Percentiles rank a stretch among this genome's conserved stretches.
Conservation (phyloP, 2,888 invertebrate genomes). For the Emmelina monodactyla region DNA sequence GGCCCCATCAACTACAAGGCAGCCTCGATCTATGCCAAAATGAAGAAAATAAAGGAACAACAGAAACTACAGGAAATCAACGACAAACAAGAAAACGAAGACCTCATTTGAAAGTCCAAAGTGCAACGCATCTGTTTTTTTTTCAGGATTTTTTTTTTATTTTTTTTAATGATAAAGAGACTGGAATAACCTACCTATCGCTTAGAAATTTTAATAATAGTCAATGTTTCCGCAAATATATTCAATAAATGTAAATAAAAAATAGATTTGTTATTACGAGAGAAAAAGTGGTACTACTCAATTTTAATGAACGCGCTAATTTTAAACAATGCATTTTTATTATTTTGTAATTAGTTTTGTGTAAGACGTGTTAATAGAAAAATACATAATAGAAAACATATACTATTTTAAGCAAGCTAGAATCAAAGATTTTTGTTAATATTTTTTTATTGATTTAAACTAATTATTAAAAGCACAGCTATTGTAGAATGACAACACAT, state of each 20-base stretch:
- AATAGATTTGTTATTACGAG: slow-evolving; percentile 18
- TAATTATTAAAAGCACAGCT: not conserved
- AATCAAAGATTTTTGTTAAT: not conserved
- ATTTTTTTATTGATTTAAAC: slow-evolving; percentile 10
- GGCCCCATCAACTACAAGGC: slow-evolving; percentile 93
- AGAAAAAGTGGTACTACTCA: not conserved
- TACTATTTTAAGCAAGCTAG: not conserved
- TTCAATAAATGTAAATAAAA: slow-evolving; percentile 20
- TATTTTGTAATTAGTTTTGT: too few species aligned
- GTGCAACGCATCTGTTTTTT: not conserved
- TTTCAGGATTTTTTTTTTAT: not conserved
- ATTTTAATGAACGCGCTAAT: too few species aligned
- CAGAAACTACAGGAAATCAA: slow-evolving; percentile 53
- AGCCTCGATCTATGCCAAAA: slow-evolving; percentile 82
- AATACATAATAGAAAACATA: too few species aligned
- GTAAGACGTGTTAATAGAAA: too few species aligned
- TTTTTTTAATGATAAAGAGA: not conserved
- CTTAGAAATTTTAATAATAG: slow-evolving; percentile 7
- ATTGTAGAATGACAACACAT: too few species aligned
- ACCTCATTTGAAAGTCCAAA: slow-evolving; percentile 33
- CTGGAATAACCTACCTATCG: not conserved
- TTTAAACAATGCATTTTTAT: too few species aligned
- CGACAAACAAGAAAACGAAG: slow-evolving; percentile 45
- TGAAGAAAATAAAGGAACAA: slow-evolving; percentile 70
- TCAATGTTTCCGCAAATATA: not conserved